These are phyloP conservation scores for Helicoverpa assulta DNA, from an alignment of 2,888 invertebrate species.

Conservation along the genomic window DNA sequence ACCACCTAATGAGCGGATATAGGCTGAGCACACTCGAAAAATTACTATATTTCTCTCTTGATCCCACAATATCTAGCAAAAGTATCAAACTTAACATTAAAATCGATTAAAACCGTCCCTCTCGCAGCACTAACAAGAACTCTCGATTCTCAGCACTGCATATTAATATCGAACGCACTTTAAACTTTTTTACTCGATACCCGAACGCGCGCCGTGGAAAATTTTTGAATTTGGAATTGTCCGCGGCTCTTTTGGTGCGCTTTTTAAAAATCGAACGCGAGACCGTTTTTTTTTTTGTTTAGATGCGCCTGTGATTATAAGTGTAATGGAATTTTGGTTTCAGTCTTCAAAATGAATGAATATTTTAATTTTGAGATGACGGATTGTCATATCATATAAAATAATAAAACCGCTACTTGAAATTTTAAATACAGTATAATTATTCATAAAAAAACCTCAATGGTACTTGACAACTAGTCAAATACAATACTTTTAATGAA, in stretches of 20 bases:
- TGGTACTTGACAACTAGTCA: no score
- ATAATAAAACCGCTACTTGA: background rate
- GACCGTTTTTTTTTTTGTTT: conserved; percentile 45
- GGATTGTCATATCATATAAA: background rate
- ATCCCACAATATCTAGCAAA: background rate
- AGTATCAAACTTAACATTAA: background rate
- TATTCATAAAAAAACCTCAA: background rate
- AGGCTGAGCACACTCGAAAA: background rate
- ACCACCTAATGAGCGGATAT: no score
- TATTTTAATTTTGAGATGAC: conserved; percentile 25
- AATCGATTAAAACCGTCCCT: conserved; percentile 34
- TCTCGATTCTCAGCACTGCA: conserved; percentile 60
- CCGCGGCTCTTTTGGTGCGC: conserved; percentile 65
- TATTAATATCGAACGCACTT: conserved; percentile 64
- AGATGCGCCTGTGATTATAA: conserved; percentile 57
- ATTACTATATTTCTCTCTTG: background rate
- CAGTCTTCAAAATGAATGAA: conserved; percentile 40
- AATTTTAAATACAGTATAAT: background rate
- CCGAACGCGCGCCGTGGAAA: conserved; percentile 65
- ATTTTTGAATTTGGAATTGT: conserved; percentile 69
- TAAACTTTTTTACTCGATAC: conserved; percentile 61
- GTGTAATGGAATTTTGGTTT: conserved; percentile 55
- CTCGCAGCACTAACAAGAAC: conserved; percentile 51
- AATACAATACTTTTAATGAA: no score
- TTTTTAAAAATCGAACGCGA: conserved; percentile 61